A percentile compares a stretch with the other conserved stretches of the same genome.
Evolutionary conservation across 2,113 vertebrate genomes (phyloP).

Genomic region (Mesitornis unicolor): DNA sequence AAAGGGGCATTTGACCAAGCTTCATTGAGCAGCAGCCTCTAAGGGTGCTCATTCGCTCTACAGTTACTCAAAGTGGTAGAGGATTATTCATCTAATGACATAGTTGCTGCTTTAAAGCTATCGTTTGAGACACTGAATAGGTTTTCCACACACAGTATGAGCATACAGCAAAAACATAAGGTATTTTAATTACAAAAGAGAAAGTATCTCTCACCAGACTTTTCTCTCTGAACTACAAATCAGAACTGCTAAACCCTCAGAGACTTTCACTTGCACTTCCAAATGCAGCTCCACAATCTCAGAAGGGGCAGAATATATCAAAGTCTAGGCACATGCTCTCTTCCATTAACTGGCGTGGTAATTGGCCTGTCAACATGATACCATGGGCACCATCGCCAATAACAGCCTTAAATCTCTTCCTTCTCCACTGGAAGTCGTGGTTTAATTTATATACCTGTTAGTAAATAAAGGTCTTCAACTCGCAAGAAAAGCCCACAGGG

Average conservation of each 20-base stretch:
- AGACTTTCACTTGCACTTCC: not conserved
- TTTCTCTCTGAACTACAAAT: not conserved
- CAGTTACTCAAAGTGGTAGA: not conserved
- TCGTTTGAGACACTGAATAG: fast-evolving
- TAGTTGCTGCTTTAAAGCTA: not conserved
- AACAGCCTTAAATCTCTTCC: not conserved
- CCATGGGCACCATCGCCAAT: not conserved
- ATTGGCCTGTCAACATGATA: not conserved
- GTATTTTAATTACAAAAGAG: not conserved
- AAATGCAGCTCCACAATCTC: not conserved
- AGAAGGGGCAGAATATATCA: not conserved
- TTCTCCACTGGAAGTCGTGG: not conserved
- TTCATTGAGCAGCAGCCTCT: not conserved
- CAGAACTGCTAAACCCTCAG: not conserved
- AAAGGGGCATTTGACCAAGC: not conserved
- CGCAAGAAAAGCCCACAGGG: not conserved
- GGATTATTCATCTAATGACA: not conserved
- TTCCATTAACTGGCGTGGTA: not conserved
- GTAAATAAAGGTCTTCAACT: slow-evolving; percentile 8
- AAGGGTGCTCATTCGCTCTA: not conserved
- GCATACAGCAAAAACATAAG: not conserved
- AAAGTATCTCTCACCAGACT: not conserved
- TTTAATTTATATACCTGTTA: slow-evolving; percentile 1
- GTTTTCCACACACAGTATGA: not conserved
- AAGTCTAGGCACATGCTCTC: not conserved